Evolutionary conservation across 2,797 vertebrate species (phyloP).

Genomic region (Lerista edwardsae): DNA sequence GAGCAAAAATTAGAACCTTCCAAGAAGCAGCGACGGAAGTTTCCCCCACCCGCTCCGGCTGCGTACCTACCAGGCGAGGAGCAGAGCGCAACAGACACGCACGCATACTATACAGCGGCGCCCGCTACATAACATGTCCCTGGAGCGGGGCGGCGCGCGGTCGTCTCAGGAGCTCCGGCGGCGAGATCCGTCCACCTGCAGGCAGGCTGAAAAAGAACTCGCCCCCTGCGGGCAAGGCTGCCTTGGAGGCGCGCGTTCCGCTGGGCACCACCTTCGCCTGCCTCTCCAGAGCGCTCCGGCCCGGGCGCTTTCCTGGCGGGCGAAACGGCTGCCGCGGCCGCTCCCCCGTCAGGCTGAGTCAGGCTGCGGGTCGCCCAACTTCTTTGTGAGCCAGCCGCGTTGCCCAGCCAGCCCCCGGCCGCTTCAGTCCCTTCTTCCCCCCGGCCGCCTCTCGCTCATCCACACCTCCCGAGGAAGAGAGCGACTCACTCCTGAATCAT

Average conservation of each 20-base stretch:
- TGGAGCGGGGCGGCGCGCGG: neutral
- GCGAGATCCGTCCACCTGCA: neutral
- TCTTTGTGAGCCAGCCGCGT: constrained; percentile 1
- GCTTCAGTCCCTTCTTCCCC: constrained; percentile 27
- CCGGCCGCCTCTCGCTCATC: constrained; percentile 2
- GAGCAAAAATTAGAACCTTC: neutral
- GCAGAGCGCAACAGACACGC: neutral
- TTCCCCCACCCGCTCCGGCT: neutral
- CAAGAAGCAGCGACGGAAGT: neutral
- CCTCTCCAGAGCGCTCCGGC: neutral
- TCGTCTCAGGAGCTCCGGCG: neutral
- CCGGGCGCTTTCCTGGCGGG: neutral
- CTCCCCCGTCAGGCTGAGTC: constrained; percentile 41
- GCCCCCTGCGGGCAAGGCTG: neutral
- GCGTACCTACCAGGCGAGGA: neutral
- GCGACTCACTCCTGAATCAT: constrained; percentile 42
- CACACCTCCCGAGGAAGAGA: neutral
- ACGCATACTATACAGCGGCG: too few species aligned
- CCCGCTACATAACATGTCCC: neutral
- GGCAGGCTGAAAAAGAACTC: neutral
- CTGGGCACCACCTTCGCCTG: neutral
- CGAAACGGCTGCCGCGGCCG: neutral
- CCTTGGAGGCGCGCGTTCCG: neutral
- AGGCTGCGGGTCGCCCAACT: neutral
- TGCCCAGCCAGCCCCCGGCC: neutral